phyloP scores from a whole-genome alignment of 2,888 invertebrate genomes.

The Agrochola circellaris region DNA sequence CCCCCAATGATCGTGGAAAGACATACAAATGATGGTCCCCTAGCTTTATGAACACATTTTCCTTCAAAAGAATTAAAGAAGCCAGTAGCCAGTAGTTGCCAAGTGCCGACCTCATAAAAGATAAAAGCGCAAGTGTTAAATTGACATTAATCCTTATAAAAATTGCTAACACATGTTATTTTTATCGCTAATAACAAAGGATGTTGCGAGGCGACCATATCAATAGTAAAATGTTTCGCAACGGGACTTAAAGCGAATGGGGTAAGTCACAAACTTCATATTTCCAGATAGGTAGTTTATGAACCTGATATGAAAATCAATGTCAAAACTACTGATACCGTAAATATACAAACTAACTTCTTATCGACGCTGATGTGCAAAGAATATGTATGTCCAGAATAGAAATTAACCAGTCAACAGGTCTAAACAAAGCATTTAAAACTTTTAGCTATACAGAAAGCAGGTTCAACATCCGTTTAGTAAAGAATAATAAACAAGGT shows the following conservation, averaged over 20 bases:
- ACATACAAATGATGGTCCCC: neutral
- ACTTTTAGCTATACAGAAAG: conserved; percentile 34
- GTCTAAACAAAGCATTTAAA: conserved; percentile 35
- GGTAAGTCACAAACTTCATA: conserved; percentile 32
- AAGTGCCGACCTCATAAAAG: conserved; percentile 13
- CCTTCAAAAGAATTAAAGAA: neutral
- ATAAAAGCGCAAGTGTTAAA: conserved; percentile 29
- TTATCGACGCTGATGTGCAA: conserved; percentile 1
- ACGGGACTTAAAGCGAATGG: conserved; percentile 47
- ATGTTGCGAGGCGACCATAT: conserved; percentile 73
- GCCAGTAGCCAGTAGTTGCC: neutral
- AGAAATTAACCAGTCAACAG: conserved; percentile 29
- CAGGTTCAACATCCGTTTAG: conserved; percentile 56
- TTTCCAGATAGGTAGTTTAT: conserved; percentile 13
- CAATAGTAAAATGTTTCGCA: conserved; percentile 73
- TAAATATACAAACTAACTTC: neutral
- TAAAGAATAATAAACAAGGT: conserved; percentile 59
- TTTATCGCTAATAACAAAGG: conserved; percentile 77
- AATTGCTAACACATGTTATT: conserved; percentile 66
- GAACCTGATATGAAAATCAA: conserved; percentile 21
- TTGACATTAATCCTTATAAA: conserved; percentile 38
- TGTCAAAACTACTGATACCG: conserved; percentile 7
- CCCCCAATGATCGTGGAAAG: neutral
- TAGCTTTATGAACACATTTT: neutral
- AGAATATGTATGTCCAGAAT: conserved; percentile 1